Conservation (phyloP, 2,797 vertebrate species). For the Nyctibius grandis region DNA sequence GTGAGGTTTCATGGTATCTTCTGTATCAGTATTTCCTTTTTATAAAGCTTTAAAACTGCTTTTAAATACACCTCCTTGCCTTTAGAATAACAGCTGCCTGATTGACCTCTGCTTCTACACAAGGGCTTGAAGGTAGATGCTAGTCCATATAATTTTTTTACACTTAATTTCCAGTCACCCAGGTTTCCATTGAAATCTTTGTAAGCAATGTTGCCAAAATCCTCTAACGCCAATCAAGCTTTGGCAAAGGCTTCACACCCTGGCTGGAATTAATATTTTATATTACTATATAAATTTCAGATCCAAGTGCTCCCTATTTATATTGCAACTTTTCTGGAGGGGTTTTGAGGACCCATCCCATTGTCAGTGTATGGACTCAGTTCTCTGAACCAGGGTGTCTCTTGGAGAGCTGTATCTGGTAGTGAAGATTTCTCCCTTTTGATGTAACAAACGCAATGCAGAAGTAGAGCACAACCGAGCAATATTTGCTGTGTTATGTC, state of each 20-base stretch:
- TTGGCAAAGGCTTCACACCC: background rate
- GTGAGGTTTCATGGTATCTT: background rate
- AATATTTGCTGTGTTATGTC: background rate
- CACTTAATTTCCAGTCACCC: background rate
- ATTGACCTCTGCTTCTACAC: background rate
- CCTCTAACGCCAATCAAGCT: background rate
- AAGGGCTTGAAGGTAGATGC: background rate
- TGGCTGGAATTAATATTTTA: background rate
- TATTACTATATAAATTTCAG: background rate
- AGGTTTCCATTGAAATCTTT: background rate
- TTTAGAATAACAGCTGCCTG: background rate
- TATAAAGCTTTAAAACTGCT: background rate
- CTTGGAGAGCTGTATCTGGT: background rate
- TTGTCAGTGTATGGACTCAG: background rate
- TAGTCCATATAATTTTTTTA: background rate
- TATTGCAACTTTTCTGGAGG: background rate
- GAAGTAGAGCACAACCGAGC: background rate
- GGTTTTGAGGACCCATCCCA: background rate
- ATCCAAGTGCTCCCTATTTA: constrained; percentile 11
- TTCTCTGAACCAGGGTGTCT: background rate
- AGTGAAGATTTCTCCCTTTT: background rate
- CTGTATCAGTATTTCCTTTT: background rate
- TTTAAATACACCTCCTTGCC: background rate
- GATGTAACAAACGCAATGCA: background rate
- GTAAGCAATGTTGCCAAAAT: background rate